Percentiles rank a stretch among this genome's conserved stretches.
Conservation (phyloP, 2,888 invertebrate genomes). For the Anoplius nigerrimus region DNA sequence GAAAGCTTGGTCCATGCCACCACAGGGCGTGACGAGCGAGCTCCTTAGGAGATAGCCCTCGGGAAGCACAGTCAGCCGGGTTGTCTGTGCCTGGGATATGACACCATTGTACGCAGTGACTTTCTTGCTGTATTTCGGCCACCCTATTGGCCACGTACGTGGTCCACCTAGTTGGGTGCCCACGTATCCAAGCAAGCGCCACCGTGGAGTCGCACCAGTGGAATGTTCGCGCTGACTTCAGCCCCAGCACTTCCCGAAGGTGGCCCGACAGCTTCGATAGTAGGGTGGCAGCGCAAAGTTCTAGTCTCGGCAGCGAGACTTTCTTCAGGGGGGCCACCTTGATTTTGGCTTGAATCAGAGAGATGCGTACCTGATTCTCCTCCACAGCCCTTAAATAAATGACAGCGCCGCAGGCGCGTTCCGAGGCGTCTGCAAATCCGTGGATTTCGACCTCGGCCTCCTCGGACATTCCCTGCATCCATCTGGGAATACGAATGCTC, state of each 20-base stretch:
- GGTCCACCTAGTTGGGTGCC: neutral
- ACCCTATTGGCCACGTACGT: neutral
- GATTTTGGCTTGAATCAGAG: neutral
- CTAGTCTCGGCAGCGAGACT: neutral
- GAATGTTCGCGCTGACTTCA: neutral
- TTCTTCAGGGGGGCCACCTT: neutral
- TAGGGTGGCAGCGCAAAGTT: neutral
- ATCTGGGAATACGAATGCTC: too few relatives aligned
- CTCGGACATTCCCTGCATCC: too few relatives aligned
- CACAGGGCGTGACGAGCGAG: too few relatives aligned
- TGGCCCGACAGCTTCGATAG: neutral
- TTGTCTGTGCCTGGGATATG: too few relatives aligned
- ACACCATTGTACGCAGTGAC: too few relatives aligned
- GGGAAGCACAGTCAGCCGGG: too few relatives aligned
- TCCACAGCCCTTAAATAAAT: neutral
- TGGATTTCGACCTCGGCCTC: too few relatives aligned
- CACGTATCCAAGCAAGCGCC: neutral
- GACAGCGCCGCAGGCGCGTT: neutral
- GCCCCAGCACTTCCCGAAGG: neutral
- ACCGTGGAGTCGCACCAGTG: neutral
- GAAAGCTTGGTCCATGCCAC: too few relatives aligned
- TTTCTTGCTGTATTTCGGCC: too few relatives aligned
- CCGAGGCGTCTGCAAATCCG: neutral
- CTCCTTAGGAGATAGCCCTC: too few relatives aligned
- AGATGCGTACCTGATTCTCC: neutral